phyloP scores from a whole-genome alignment of 2,113 vertebrate genomes.

The Montifringilla adamsi region DNA sequence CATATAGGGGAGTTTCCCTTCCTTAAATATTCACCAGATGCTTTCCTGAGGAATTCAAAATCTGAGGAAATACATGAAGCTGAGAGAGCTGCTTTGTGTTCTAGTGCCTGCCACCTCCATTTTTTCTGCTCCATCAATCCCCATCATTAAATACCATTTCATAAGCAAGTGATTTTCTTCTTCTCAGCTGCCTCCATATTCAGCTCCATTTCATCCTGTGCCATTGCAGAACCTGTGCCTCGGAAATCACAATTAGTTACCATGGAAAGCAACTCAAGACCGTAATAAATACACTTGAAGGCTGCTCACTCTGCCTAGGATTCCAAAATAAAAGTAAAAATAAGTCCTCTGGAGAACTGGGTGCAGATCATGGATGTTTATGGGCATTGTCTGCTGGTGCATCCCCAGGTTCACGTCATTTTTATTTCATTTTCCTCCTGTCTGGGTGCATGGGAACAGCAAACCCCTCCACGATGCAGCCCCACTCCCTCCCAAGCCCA shows the following conservation, averaged over 20 bases:
- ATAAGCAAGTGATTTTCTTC: constrained; percentile 38
- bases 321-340: not conserved
- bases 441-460: not conserved
- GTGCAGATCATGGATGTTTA: not conserved
- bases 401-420: not conserved
- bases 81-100: not conserved
- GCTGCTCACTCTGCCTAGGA: not conserved
- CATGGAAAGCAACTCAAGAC: constrained; percentile 44
- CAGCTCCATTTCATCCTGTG: constrained; percentile 26
- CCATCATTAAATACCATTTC: constrained; percentile 21
- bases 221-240: constrained; percentile 9
- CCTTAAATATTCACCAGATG: not conserved
- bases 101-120: not conserved
- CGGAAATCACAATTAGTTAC: constrained; percentile 51
- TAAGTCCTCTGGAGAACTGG: not conserved
- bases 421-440: accelerated
- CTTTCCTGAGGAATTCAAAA: not conserved
- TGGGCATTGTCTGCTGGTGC: not conserved
- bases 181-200: constrained; percentile 38
- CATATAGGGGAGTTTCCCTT: not conserved
- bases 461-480: not conserved
- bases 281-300: not conserved
- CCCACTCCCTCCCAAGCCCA: not conserved
- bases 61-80: not conserved
- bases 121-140: not conserved